Conservation (phyloP, 1,140 invertebrate genomes). For the Rhopalosiphum maidis region DNA sequence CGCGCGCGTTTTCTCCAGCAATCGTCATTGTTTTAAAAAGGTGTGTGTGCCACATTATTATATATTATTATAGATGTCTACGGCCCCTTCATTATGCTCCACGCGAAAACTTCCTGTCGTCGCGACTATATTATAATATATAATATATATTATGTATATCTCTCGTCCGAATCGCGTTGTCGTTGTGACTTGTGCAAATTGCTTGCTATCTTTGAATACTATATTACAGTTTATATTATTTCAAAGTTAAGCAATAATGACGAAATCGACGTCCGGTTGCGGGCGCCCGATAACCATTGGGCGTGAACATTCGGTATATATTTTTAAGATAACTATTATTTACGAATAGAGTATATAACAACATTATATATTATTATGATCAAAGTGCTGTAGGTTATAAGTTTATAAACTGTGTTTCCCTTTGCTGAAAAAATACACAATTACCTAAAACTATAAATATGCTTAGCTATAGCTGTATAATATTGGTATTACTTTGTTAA, state of each 20-base stretch:
- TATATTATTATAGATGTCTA: not conserved
- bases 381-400: not conserved
- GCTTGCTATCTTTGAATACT: not conserved
- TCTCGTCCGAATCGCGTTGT: not conserved
- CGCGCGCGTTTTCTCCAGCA: not conserved
- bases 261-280: not conserved
- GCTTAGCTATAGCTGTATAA: not conserved
- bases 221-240: not conserved
- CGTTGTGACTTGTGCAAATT: not conserved
- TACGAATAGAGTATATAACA: not conserved
- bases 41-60: not conserved
- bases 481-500: not conserved
- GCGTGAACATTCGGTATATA: not conserved
- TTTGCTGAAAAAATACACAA: not conserved
- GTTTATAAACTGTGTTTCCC: not conserved
- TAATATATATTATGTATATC: not conserved
- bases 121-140: not conserved
- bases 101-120: conserved; percentile 29
- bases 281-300: not conserved
- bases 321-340: not conserved
- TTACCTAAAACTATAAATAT: not conserved
- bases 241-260: not conserved
- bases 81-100: not conserved
- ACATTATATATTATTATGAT: conserved; percentile 13
- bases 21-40: conserved; percentile 21